Evolutionary conservation across 2,113 vertebrate species (phyloP).

Genomic region (Solea senegalensis): DNA sequence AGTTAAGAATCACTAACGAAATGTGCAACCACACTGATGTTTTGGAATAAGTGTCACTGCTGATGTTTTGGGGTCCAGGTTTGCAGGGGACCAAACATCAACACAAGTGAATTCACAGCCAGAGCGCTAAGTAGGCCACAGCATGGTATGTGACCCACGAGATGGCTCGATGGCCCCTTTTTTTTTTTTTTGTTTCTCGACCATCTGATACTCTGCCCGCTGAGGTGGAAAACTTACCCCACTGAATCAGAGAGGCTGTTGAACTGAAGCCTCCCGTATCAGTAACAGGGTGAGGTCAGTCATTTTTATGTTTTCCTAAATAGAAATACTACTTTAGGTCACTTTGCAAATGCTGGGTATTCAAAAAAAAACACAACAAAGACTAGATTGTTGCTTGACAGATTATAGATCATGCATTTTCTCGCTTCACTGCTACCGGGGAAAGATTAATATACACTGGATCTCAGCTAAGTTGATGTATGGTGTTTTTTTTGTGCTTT

Average conservation of each 20-base stretch:
- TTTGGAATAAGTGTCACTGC: neutral
- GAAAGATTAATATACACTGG: constrained; percentile 37
- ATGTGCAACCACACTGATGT: neutral
- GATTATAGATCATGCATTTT: constrained; percentile 39
- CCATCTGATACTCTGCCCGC: constrained; percentile 71
- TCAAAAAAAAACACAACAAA: constrained; percentile 22
- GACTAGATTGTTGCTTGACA: constrained; percentile 49
- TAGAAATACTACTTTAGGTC: constrained; percentile 5
- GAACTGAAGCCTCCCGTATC: constrained; percentile 52
- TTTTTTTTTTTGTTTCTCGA: constrained; percentile 62
- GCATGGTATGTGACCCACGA: constrained; percentile 68
- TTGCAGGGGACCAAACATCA: constrained; percentile 45
- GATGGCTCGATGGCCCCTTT: constrained; percentile 66
- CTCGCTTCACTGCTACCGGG: constrained; percentile 35
- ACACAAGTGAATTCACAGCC: constrained; percentile 57
- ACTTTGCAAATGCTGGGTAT: constrained; percentile 22
- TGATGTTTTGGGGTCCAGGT: constrained; percentile 1
- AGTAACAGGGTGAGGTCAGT: constrained; percentile 44
- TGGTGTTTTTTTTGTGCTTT: constrained; percentile 1
- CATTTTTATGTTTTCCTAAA: constrained; percentile 38
- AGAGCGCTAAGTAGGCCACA: constrained; percentile 73
- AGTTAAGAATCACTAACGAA: neutral
- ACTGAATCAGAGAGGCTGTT: constrained; percentile 30
- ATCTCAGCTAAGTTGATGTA: constrained; percentile 31
- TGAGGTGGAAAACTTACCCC: constrained; percentile 69